Conservation (phyloP, 2,888 invertebrate genomes). For the Coenonympha glycerion region DNA sequence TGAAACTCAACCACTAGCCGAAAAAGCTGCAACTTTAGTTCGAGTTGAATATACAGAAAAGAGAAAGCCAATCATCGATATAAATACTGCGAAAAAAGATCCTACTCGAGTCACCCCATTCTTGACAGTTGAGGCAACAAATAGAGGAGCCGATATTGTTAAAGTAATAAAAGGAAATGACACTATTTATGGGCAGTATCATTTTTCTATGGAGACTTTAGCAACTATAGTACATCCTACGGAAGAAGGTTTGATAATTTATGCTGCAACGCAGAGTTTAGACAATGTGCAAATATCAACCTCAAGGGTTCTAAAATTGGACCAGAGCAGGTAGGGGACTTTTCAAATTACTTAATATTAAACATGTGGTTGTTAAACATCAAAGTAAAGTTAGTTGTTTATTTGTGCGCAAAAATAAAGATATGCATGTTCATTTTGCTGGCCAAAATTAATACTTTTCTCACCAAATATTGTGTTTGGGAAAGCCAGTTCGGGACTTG, state of each 20-base stretch:
- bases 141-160: constrained; percentile 34
- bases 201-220: constrained; percentile 81
- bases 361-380: no score
- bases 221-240: constrained; percentile 74
- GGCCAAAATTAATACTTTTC: no score
- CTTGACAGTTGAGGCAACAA: constrained; percentile 30
- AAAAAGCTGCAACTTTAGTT: constrained; percentile 70
- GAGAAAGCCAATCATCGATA: constrained; percentile 41
- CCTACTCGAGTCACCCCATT: constrained; percentile 32
- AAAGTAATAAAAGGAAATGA: constrained; percentile 44
- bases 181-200: constrained; percentile 74
- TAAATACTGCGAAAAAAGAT: constrained; percentile 39
- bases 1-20: constrained; percentile 63
- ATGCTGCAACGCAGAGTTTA: constrained; percentile 74
- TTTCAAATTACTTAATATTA: no score
- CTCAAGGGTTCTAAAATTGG: constrained; percentile 66
- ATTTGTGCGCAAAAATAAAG: no score
- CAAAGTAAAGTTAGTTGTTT: no score
- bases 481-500: no score
- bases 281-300: constrained; percentile 67
- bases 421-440: no score
- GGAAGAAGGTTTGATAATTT: constrained; percentile 80
- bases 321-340: constrained; percentile 72
- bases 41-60: constrained; percentile 66
- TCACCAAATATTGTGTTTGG: no score